phyloP scores from a whole-genome alignment of 2,797 vertebrate genomes.

The Acanthurus leucopareius region DNA sequence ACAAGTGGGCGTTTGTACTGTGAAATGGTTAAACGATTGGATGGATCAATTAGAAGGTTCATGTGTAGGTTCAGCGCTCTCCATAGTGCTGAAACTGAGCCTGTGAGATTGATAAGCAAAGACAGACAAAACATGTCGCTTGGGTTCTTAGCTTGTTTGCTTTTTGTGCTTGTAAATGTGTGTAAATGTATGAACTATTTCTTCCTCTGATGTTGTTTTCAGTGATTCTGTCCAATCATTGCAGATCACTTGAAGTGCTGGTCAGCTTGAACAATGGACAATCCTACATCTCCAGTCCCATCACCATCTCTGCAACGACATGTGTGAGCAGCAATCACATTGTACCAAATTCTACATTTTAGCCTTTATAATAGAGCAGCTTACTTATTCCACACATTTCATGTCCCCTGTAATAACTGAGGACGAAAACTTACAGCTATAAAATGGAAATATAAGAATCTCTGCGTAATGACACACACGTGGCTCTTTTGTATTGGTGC shows the following conservation, averaged over 20 bases:
- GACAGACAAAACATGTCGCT: too few species aligned
- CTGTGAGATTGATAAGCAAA: too few species aligned
- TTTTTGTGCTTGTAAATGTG: too few species aligned
- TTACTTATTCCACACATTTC: not conserved
- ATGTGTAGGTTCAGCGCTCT: too few species aligned
- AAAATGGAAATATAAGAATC: not conserved
- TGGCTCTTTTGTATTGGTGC: not conserved
- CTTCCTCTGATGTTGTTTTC: not conserved
- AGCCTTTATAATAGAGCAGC: not conserved
- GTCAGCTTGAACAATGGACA: constrained; percentile 93
- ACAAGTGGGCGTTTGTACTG: too few species aligned
- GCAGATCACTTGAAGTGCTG: constrained; percentile 92
- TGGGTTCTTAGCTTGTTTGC: too few species aligned
- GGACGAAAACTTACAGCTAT: not conserved
- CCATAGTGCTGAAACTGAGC: too few species aligned
- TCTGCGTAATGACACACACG: not conserved
- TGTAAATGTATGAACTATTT: not conserved
- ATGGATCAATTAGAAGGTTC: too few species aligned
- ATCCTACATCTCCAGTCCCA: constrained; percentile 90
- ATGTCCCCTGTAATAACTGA: not conserved
- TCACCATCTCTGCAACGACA: constrained; percentile 90
- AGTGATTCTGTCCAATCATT: constrained; percentile 25
- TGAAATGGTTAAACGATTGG: too few species aligned
- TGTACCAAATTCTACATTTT: not conserved
- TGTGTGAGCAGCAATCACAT: constrained; percentile 90